Evolutionary conservation across 2,113 vertebrate species (phyloP), one percentile per base, ranked within the genome.

Genomic region (Engraulis encrasicolus): DNA sequence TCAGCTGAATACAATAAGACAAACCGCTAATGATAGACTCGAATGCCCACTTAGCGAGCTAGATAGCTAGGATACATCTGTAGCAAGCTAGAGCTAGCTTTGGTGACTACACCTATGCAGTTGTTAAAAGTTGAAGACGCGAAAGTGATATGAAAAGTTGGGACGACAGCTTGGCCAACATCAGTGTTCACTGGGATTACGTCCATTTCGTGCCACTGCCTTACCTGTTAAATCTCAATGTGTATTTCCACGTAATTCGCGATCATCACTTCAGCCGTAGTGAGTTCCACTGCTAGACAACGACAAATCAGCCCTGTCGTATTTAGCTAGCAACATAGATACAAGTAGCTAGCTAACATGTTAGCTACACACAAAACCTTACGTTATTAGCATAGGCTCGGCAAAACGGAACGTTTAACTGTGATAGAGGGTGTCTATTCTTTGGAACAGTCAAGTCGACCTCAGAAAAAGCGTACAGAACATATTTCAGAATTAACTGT

Each of bases 231-330:
- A 83, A 61, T 61, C 1, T 17, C 85, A 3, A 45, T 31, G 0
- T 82, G 66, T 66, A 50, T 82, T 9, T 27, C 18, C 79, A 58
- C 81, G 85, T 80, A 86, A 82, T 58, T 50, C 40, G 38, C 85
- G 82, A 58, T 83, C 89, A 89, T 89, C 89, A 85, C 85, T 88
- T 84, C 87, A 81, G 31, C 18, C 48, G 54, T 40, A 45, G 45
- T 86, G 50, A 81, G 82, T 85, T 81, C 84, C 89, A 82, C 86
- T n/a, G n/a, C 49, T 66, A 82, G 79, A 37, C 83, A 48, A 82
- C 81, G 49, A 54, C 82, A 50, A 48, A 84, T 80, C 85, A 81
- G 86, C 81, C 81, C 84, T 83, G 71, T 83, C 80, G 23, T 79
- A 74, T 79, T 83, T 82, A 82, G 71, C 77, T 74, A 74, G 66